Conservation (phyloP, 92 coral and sea anemone genomes). For the Epizoanthus fatuus region DNA sequence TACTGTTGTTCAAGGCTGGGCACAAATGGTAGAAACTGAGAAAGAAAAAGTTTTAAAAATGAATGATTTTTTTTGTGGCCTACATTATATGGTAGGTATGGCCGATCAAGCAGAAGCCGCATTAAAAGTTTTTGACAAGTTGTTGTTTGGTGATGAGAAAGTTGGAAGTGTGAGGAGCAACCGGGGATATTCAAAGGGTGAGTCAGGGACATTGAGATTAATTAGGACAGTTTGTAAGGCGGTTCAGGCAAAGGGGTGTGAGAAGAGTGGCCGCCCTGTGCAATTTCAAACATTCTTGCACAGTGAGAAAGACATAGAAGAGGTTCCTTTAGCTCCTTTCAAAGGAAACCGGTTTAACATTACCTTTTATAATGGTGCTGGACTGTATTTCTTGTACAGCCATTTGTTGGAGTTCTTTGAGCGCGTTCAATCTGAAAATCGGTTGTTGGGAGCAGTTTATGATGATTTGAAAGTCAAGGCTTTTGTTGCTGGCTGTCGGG, state of each 20-base stretch:
- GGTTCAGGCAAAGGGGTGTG: conserved; percentile 22
- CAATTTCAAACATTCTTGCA: not conserved
- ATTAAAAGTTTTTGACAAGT: conserved; percentile 39
- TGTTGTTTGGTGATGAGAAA: conserved; percentile 30
- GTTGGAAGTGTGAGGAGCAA: not conserved
- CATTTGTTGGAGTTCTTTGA: conserved; percentile 41
- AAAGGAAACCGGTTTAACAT: conserved; percentile 21
- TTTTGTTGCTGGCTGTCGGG: conserved; percentile 50
- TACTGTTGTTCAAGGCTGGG: no score
- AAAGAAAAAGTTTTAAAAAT: no score
- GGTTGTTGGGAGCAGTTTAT: conserved; percentile 39
- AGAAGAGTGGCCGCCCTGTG: conserved; percentile 10
- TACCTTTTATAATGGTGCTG: conserved; percentile 46
- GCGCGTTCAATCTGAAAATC: conserved; percentile 33
- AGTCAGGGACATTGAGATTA: conserved; percentile 42
- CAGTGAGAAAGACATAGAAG: not conserved
- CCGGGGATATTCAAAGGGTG: not conserved
- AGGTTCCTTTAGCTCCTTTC: conserved; percentile 17
- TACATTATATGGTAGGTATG: no score
- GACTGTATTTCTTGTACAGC: conserved; percentile 15
- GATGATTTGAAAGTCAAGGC: conserved; percentile 47
- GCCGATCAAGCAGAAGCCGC: conserved; percentile 20
- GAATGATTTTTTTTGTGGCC: no score
- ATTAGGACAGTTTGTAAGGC: conserved; percentile 47
- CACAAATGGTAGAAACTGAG: no score